Evolutionary conservation across 2,888 invertebrate species (phyloP), one percentile per base, ranked within the genome.

Genomic region (Drosophila nigritarsus): DNA sequence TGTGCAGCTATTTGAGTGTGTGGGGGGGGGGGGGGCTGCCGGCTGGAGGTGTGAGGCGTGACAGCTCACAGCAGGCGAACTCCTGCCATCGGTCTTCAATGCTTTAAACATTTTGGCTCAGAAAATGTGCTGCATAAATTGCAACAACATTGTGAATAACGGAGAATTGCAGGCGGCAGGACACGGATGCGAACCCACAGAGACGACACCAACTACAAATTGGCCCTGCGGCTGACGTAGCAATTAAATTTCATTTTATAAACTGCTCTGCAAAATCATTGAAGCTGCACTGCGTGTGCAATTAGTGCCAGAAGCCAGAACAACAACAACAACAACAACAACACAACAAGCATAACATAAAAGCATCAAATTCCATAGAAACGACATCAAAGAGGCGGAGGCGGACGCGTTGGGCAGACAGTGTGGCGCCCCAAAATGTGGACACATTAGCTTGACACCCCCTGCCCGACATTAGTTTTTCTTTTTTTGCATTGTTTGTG

Each of bases 191-290:
- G 58, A 53, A 34, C 29, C 62, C 50, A 49, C 50, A 63, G 48
- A 63, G 45, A 20, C 48, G 45, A 20, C 48, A 24, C 61, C 50
- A 65, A 50, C 76, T 69, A 75, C 73, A 88, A 85, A 86, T 88
- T 90, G 86, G 69, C 67, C 63, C 67, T 67, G 69, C 58, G 80
- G 77, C 74, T 76, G 82, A 62, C 45, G 62, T 58, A 30, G 86
- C 85, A 85, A 85, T 85, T 85, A 89, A 85, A 85, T 85, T 85
- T 85, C 74, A 89, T 85, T 85, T 89, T 70, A 85, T 79, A 65
- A 87, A 80, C 85, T 75, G 69, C 64, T 50, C 65, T 48, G 61
- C 38, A 42, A 71, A 73, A 87, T 82, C 42, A 72, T 71, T 72
- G 64, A 50, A 67, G 58, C 80, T 67, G 60, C 71, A 65, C 72